Evolutionary conservation across 2,113 vertebrate genomes (phyloP), one percentile per base, ranked within the genome.

Genomic region (Tragelaphus buxtoni): DNA sequence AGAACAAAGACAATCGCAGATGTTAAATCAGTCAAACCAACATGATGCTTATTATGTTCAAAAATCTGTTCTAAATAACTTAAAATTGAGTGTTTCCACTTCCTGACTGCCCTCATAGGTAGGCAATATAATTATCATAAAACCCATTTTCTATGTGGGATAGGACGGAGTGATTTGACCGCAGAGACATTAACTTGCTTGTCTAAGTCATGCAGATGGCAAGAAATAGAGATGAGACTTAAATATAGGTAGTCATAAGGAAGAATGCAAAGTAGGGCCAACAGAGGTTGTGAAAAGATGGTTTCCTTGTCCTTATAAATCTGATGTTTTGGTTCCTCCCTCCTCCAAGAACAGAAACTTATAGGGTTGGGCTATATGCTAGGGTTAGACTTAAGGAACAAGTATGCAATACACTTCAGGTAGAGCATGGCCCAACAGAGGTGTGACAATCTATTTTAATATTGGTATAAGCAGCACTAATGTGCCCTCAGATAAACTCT

Each of bases 401-500:
- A 60, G 5, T 20, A 12, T 76, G 8, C 35, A 74, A 4, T 69
- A 28, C 18, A 51, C 13, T 65, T 9, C 61, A 45, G 90, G 58
- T 47, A 65, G 8, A 65, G 12, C 11, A 63, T 95, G 32, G 26
- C 20, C 13, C 17, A 84, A 42, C 16, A 79, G 20, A 96, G 90
- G 32, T 65, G 0, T 47, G 49, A 90, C 30, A 45, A 22, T 83
- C 3, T 87, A 91, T 91, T 95, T 49, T 93, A 90, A 63, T 92
- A 77, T 69, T 91, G 5, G 10, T 90, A 11, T 90, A 90, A 96
- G 35, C 18, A 92, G 17, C 18, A 53, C n/a, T 96, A 63, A 76
- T 82, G 14, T 96, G 84, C 35, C 94, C 96, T 96, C 76, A 91
- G 42, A 92, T 96, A 79, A 95, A 97, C 92, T 97, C 76, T 55